A percentile compares a stretch with the other conserved stretches of the same genome.
Evolutionary conservation across 1,140 invertebrate genomes (phyloP).

Genomic region (Papilio helenus): DNA sequence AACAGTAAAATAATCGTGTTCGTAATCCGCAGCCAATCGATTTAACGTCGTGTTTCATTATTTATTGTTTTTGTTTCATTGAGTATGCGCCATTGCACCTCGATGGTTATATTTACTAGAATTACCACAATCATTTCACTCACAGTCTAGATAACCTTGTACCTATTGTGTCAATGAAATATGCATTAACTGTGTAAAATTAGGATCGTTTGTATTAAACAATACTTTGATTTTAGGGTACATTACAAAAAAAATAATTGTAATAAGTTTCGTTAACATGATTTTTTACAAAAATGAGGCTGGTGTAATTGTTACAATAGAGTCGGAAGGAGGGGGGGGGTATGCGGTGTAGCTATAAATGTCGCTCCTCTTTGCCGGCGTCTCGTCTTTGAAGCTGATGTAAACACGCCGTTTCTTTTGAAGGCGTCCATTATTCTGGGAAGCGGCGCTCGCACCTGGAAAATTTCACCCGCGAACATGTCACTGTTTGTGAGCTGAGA

Average conservation of each 20-base stretch:
- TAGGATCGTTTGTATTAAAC: no score
- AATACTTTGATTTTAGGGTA: not conserved
- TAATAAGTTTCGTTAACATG: not conserved
- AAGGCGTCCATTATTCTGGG: constrained; percentile 48
- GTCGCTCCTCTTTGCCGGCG: not conserved
- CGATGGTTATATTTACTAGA: not conserved
- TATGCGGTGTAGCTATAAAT: constrained; percentile 10
- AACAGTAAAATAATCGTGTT: not conserved
- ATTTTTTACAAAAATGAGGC: not conserved
- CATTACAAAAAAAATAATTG: not conserved
- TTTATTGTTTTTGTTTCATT: constrained; percentile 8
- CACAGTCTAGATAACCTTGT: not conserved
- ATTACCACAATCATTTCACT: not conserved
- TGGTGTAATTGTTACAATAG: not conserved
- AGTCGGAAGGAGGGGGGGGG: not conserved
- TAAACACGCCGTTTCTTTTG: constrained; percentile 51
- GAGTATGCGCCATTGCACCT: not conserved
- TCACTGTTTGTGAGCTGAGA: not conserved
- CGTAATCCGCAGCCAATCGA: not conserved
- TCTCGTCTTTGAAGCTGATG: constrained; percentile 39
- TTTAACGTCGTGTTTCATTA: not conserved
- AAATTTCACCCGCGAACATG: constrained; percentile 6
- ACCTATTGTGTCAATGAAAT: not conserved
- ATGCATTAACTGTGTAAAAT: no score
- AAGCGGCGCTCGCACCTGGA: constrained; percentile 44